A percentile compares a stretch with the other conserved stretches of the same genome.
These are phyloP conservation scores for Tenrec ecaudatus DNA, from an alignment of 2,113 vertebrate genomes.

Conservation along the genomic window DNA sequence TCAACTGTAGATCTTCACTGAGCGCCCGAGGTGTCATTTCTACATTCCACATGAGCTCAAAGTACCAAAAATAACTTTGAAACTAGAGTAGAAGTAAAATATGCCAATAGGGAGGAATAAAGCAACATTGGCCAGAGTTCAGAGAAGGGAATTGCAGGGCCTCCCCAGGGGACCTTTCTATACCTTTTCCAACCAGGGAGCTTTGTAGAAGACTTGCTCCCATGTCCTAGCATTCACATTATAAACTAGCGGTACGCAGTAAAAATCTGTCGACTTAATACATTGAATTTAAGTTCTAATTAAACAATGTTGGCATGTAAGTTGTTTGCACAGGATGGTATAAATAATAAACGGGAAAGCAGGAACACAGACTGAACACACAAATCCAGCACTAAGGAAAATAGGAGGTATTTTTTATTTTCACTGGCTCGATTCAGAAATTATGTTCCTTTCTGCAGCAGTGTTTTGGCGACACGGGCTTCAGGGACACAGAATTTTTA, in stretches of 20 bases:
- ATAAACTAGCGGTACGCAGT: not conserved
- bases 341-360: conserved; percentile 39
- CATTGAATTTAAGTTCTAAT: not conserved
- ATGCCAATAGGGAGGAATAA: no score
- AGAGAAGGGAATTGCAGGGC: no score
- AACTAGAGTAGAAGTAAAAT: no score
- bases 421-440: not conserved
- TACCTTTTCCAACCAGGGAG: not conserved
- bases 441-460: conserved; percentile 14
- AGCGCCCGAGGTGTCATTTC: no score
- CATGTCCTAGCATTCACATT: conserved; percentile 24
- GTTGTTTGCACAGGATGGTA: conserved; percentile 27
- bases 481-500: conserved; percentile 15
- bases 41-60: no score
- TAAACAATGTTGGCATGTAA: conserved; percentile 7
- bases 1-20: no score
- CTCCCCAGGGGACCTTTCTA: not conserved
- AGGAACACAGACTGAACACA: conserved; percentile 20
- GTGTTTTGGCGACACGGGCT: not conserved
- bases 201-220: conserved; percentile 12
- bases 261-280: conserved; percentile 8
- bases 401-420: conserved; percentile 36
- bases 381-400: conserved; percentile 28
- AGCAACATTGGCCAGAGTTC: no score
- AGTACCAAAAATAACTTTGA: no score